These are phyloP conservation scores for Macrobrachium nipponense DNA, from an alignment of 1,140 invertebrate species.

Conservation along the genomic window DNA sequence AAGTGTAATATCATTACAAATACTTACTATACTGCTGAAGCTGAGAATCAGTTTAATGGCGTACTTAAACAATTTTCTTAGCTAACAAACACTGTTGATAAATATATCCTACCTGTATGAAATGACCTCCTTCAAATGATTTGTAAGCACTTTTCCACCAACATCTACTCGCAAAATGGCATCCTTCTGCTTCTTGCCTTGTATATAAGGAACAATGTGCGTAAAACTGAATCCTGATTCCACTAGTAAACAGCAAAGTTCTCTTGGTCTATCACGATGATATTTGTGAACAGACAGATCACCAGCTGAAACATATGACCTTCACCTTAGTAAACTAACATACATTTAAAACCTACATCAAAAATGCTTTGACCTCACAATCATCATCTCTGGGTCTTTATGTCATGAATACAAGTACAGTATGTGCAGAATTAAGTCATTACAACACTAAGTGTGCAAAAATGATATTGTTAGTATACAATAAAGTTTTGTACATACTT, in stretches of 20 bases:
- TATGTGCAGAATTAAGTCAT: too few relatives aligned
- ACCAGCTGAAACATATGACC: constrained; percentile 69
- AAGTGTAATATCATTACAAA: too few relatives aligned
- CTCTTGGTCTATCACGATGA: constrained; percentile 70
- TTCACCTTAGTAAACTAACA: not conserved
- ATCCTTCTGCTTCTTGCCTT: constrained; percentile 84
- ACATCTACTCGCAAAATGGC: constrained; percentile 89
- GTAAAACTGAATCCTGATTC: constrained; percentile 97
- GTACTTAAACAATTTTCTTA: too few relatives aligned
- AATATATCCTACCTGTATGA: constrained; percentile 77
- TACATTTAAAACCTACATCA: not conserved
- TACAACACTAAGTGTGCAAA: too few relatives aligned
- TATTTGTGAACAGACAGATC: constrained; percentile 73
- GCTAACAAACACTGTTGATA: too few relatives aligned
- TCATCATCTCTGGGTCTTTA: too few relatives aligned
- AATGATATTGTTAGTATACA: too few relatives aligned
- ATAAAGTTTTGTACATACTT: too few relatives aligned
- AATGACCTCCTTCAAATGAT: constrained; percentile 97
- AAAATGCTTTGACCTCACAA: too few relatives aligned
- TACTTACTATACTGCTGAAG: too few relatives aligned
- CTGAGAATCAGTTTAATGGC: too few relatives aligned
- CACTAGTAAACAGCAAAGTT: constrained; percentile 85
- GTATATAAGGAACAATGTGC: constrained; percentile 94
- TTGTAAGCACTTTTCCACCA: constrained; percentile 97
- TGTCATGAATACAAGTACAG: too few relatives aligned